Conservation (phyloP, 2,113 vertebrate genomes). For the Rhinogobius similis region DNA sequence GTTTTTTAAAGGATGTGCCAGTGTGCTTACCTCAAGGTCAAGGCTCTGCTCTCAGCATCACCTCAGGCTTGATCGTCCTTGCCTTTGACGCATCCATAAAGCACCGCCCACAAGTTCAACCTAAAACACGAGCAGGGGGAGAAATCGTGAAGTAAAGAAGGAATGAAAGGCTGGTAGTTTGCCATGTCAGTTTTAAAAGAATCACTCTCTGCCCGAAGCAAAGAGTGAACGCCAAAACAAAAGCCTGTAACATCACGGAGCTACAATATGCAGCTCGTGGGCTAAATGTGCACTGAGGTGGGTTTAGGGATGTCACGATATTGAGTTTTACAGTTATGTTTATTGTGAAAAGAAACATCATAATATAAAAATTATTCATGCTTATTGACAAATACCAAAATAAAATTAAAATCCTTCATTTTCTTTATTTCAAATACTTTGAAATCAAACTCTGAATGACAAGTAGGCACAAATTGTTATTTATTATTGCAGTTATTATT, state of each 20-base stretch:
- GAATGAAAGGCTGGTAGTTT: constrained; percentile 22
- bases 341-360: too few species aligned
- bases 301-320: too few species aligned
- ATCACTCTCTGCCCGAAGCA: constrained; percentile 28
- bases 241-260: constrained; percentile 1
- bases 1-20: constrained; percentile 12
- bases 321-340: too few species aligned
- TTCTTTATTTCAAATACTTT: too few species aligned
- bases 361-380: too few species aligned
- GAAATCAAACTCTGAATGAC: too few species aligned
- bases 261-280: too few species aligned
- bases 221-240: constrained; percentile 41
- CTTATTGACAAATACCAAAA: too few species aligned
- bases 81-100: constrained; percentile 38
- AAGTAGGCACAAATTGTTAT: too few species aligned
- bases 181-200: constrained; percentile 17
- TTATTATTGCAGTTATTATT: too few species aligned
- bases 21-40: constrained; percentile 8
- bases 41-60: constrained; percentile 16
- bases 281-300: too few species aligned
- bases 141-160: not conserved
- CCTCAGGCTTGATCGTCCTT: constrained; percentile 29
- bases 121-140: constrained; percentile 22
- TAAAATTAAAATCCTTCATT: too few species aligned
- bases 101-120: constrained; percentile 22